Conservation (phyloP, 2,797 vertebrate species). For the Alca torda region DNA sequence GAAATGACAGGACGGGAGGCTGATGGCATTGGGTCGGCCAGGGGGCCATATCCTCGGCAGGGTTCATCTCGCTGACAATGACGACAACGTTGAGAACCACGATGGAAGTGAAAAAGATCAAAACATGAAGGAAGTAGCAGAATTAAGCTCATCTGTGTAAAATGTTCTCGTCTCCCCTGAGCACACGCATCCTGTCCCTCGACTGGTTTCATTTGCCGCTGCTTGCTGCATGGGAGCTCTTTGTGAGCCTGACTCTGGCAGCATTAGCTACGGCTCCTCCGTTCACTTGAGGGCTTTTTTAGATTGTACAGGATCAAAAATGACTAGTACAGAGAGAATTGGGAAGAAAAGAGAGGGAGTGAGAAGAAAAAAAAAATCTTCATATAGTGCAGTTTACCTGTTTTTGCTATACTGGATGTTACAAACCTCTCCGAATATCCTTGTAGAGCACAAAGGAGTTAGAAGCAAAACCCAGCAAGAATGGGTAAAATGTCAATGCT, state of each 20-base stretch:
- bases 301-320: not conserved
- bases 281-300: not conserved
- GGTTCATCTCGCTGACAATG: not conserved
- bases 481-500: not conserved
- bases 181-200: not conserved
- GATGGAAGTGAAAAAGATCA: not conserved
- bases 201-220: not conserved
- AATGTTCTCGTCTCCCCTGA: not conserved
- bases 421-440: not conserved
- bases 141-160: conserved; percentile 16
- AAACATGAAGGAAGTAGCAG: not conserved
- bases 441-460: not conserved
- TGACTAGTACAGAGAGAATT: not conserved
- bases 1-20: not conserved
- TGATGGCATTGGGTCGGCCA: not conserved
- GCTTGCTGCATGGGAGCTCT: not conserved
- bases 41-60: not conserved
- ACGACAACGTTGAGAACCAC: not conserved
- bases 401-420: not conserved
- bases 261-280: not conserved
- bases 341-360: not conserved
- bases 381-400: not conserved
- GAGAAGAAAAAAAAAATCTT: not conserved
- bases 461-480: not conserved
- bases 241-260: not conserved